These are phyloP conservation scores for Adelosebastes latens DNA, from an alignment of 2,797 vertebrate genomes.

Conservation along the genomic window DNA sequence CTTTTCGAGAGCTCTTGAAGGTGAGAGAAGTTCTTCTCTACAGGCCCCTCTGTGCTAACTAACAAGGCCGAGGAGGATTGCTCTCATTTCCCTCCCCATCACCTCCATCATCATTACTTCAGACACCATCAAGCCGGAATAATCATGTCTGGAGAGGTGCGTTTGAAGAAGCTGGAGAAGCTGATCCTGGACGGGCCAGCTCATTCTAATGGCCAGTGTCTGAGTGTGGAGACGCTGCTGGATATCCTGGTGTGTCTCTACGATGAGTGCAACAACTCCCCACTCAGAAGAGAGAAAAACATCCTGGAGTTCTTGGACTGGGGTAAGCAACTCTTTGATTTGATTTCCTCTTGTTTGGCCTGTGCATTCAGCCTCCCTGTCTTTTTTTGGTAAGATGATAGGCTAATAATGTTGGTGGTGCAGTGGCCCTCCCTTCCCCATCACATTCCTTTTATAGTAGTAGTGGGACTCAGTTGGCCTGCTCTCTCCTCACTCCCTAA, in stretches of 20 bases:
- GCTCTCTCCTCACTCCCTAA: slow-evolving; percentile 42
- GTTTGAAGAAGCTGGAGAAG: slow-evolving; percentile 98
- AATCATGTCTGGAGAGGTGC: slow-evolving; percentile 97
- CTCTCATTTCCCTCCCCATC: neutral
- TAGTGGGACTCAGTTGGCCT: slow-evolving; percentile 68
- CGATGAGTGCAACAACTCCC: slow-evolving; percentile 97
- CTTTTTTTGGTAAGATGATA: slow-evolving; percentile 62
- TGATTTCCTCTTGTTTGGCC: slow-evolving; percentile 1
- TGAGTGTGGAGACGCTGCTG: slow-evolving; percentile 97
- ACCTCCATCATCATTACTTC: slow-evolving; percentile 46
- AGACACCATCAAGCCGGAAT: slow-evolving; percentile 36
- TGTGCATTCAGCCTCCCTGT: slow-evolving; percentile 42
- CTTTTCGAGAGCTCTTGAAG: slow-evolving; percentile 57
- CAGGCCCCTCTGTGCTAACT: slow-evolving; percentile 51
- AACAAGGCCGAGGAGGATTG: slow-evolving; percentile 54
- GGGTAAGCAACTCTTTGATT: slow-evolving; percentile 85
- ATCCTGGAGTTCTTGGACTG: slow-evolving; percentile 96
- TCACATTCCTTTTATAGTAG: slow-evolving; percentile 83
- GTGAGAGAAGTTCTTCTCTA: slow-evolving; percentile 60
- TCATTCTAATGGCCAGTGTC: slow-evolving; percentile 89
- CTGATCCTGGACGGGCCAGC: slow-evolving; percentile 94
- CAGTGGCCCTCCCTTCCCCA: slow-evolving; percentile 76
- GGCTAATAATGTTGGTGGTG: slow-evolving; percentile 67
- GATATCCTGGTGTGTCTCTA: slow-evolving; percentile 98
- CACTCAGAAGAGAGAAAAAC: slow-evolving; percentile 96